Conservation (phyloP, 2,113 vertebrate genomes). For the Scatophagus argus region DNA sequence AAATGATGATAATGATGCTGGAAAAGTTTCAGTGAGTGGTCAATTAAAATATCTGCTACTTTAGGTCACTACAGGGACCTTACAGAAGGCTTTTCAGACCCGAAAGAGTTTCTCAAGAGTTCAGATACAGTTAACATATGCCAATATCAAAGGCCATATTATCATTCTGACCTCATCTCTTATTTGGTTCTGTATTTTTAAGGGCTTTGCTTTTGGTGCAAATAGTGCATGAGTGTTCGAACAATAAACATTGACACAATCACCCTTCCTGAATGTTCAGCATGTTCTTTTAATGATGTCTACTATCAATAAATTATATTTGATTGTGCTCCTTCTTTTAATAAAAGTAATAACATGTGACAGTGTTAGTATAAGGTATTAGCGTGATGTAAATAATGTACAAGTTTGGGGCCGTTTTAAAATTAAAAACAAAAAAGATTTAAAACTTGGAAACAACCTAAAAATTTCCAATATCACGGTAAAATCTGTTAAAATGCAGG, state of each 20-base stretch:
- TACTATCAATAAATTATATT: slow-evolving; percentile 38
- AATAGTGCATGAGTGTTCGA: slow-evolving; percentile 63
- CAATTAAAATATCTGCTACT: slow-evolving; percentile 53
- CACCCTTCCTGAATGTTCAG: slow-evolving; percentile 26
- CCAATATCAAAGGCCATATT: slow-evolving; percentile 24
- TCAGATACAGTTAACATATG: slow-evolving; percentile 16
- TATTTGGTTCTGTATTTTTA: slow-evolving; percentile 62
- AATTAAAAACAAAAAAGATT: background rate
- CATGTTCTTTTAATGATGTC: slow-evolving; percentile 19
- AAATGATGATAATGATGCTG: slow-evolving; percentile 52
- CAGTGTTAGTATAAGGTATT: slow-evolving; percentile 15
- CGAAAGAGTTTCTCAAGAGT: slow-evolving; percentile 34
- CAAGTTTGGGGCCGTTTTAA: slow-evolving; percentile 11
- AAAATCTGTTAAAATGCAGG: slow-evolving; percentile 17
- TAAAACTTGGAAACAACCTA: background rate
- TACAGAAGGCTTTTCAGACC: slow-evolving; percentile 21
- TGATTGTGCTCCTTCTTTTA: slow-evolving; percentile 64
- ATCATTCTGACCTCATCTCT: slow-evolving; percentile 18
- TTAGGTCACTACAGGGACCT: slow-evolving; percentile 12
- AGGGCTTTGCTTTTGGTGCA: slow-evolving; percentile 74
- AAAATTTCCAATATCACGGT: slow-evolving; percentile 21
- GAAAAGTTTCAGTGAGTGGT: slow-evolving; percentile 59
- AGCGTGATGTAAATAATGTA: slow-evolving; percentile 32
- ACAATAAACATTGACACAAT: slow-evolving; percentile 32
- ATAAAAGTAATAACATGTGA: slow-evolving; percentile 4